Evolutionary conservation across 53 echinoderm and acorn worm genomes (phyloP).

Genomic region (Glandiceps talaboti): DNA sequence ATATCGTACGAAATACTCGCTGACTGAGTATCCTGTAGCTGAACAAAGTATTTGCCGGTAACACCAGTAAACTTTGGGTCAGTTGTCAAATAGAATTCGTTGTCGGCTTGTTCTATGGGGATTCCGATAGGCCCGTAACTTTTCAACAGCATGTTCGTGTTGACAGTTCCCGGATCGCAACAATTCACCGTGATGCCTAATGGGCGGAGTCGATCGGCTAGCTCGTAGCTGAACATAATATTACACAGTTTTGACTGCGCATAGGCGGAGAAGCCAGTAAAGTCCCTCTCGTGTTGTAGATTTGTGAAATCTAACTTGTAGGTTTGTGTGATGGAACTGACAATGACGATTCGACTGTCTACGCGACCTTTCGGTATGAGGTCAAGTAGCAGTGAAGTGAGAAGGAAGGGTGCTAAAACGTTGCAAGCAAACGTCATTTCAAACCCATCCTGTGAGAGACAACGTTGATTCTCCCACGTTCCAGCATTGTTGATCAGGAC

Average conservation of each 20-base stretch:
- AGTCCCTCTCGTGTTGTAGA: background rate
- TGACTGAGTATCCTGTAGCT: conserved; percentile 10
- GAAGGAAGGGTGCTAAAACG: conserved; percentile 61
- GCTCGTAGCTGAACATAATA: background rate
- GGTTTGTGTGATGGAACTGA: conserved; percentile 15
- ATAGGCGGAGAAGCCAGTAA: background rate
- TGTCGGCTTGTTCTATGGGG: conserved; percentile 37
- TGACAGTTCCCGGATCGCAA: conserved; percentile 69
- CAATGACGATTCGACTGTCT: conserved; percentile 30
- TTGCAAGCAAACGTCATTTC: conserved; percentile 82
- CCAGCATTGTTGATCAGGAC: conserved; percentile 86
- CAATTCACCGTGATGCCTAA: conserved; percentile 50
- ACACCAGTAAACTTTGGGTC: conserved; percentile 24
- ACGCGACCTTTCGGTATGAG: conserved; percentile 43
- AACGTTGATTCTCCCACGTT: conserved; percentile 20
- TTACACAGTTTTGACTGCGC: background rate
- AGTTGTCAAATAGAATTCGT: conserved; percentile 43
- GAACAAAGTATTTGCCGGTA: conserved; percentile 58
- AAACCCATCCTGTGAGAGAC: conserved; percentile 42
- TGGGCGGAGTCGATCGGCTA: background rate
- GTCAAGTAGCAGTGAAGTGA: conserved; percentile 52
- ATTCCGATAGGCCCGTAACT: conserved; percentile 41
- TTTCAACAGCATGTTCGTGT: conserved; percentile 52
- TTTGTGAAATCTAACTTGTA: background rate
- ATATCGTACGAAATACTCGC: conserved; percentile 28